Base-by-base conservation (phyloP, 2,113 vertebrate genomes). In the Ptychochromis oligacanthus region DNA sequence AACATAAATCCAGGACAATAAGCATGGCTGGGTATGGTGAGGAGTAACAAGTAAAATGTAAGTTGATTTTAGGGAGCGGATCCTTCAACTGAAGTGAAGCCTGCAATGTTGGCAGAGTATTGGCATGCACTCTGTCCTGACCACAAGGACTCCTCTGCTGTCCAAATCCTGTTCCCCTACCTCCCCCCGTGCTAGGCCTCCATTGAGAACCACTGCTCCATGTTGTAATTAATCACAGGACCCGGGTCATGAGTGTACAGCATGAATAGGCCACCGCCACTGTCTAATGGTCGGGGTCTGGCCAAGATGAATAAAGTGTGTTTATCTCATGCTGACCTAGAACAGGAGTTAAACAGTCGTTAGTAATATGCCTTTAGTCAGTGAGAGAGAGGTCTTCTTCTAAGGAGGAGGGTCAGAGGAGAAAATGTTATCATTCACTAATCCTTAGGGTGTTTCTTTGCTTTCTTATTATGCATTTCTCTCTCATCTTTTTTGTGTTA, bases 261-360 rank as follows among this genome's bases (percentile, higher is more conserved):
- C 88, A 79, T 93, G 86, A 94, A 95, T 88, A 86, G 92, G 46
- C 85, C 83, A 31, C 87, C 36, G 20, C 87, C 86, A 87, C 92
- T 82, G 90, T 88, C 88, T 94, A 94, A 94, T 95, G 90, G 86
- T 91, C 20, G 40, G 79, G 92, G 90, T 92, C 89, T 81, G 92
- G 83, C 90, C 89, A 79, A 89, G 88, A 91, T 94, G 93, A 95
- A 95, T 94, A 79, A 93, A 92, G 93, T 92, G 91, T 93, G 92
- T 94, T 96, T 95, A 95, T 95, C 93, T 96, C 95, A 95, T 94
- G 89, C 88, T 93, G 95, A 95, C 95, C 95, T 94, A 93, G 94
- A 94, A 95, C 88, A 93, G 94, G 89, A 94, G 93, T 93, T 95
- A 95, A 95, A 95, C 91, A 95, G 91, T 91, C 94, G 79, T 93